A percentile compares a stretch with the other conserved stretches of the same genome.
These are phyloP conservation scores for Asobara japonica DNA, from an alignment of 1,140 invertebrate species.

Conservation along the genomic window DNA sequence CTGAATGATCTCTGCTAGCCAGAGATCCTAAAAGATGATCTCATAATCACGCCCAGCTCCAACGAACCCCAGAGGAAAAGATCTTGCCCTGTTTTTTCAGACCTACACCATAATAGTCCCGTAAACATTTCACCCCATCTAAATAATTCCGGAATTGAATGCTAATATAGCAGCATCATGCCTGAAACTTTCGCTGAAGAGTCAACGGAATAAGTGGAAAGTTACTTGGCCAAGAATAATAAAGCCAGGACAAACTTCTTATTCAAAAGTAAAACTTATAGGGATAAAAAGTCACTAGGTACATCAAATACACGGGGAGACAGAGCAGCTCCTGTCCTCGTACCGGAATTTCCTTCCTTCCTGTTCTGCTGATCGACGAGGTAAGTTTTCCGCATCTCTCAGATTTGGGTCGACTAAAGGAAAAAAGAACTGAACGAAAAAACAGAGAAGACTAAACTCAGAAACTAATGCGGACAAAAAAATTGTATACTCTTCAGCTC, in stretches of 20 bases:
- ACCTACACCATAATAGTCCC: too few relatives aligned
- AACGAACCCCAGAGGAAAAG: too few relatives aligned
- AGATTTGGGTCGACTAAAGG: conserved; percentile 19
- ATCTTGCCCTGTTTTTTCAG: too few relatives aligned
- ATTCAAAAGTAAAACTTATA: neutral
- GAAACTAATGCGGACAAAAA: conserved; percentile 1
- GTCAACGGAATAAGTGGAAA: conserved; percentile 20
- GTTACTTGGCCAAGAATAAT: conserved; percentile 24
- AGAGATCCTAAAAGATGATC: too few relatives aligned
- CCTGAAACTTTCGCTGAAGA: neutral
- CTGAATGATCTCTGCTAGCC: too few relatives aligned
- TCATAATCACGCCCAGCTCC: too few relatives aligned
- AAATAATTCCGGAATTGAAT: neutral
- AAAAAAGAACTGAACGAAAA: neutral
- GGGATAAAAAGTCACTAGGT: conserved; percentile 14
- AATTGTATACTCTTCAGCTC: neutral
- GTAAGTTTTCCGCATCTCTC: conserved; percentile 27
- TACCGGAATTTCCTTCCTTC: conserved; percentile 33
- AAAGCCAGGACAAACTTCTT: conserved; percentile 20
- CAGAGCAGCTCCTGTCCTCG: conserved; percentile 27
- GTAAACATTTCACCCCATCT: too few relatives aligned
- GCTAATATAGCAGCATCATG: neutral
- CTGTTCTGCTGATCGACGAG: conserved; percentile 32
- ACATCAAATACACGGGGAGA: conserved; percentile 29
- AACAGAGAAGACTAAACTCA: neutral